These are phyloP conservation scores for Dione juno DNA, from an alignment of 2,888 invertebrate species.

Conservation along the genomic window DNA sequence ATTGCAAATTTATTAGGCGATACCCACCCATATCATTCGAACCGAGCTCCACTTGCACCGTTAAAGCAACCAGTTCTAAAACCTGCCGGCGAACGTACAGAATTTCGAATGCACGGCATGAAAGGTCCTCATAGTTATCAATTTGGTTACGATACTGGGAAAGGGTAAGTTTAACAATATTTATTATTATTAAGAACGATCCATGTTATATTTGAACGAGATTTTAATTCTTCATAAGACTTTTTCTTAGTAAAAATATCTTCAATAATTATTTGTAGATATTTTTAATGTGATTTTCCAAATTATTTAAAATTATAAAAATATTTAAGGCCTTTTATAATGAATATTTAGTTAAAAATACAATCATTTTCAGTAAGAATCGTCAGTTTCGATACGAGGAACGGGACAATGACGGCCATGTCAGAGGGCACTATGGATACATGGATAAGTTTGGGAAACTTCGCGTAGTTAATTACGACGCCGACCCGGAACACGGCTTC, in stretches of 20 bases:
- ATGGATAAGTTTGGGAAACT: slow-evolving; percentile 90
- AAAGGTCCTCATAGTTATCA: slow-evolving; percentile 92
- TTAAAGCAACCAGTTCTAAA: slow-evolving; percentile 52
- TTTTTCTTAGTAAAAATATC: too few species aligned
- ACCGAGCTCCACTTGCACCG: slow-evolving; percentile 56
- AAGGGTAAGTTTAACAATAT: slow-evolving; percentile 84
- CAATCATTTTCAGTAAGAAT: slow-evolving; percentile 85
- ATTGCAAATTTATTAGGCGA: slow-evolving; percentile 54
- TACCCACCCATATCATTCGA: slow-evolving; percentile 55
- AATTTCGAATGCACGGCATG: slow-evolving; percentile 92
- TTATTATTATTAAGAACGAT: too few species aligned
- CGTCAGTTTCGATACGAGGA: slow-evolving; percentile 92
- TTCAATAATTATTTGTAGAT: too few species aligned
- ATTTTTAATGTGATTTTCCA: too few species aligned
- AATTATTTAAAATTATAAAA: too few species aligned
- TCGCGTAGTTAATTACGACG: slow-evolving; percentile 89
- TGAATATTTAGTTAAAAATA: background rate
- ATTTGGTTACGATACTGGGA: slow-evolving; percentile 93
- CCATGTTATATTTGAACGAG: too few species aligned
- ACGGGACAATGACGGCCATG: slow-evolving; percentile 88
- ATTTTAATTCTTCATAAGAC: too few species aligned
- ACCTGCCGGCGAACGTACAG: slow-evolving; percentile 81
- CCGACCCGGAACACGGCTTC: slow-evolving; percentile 88
- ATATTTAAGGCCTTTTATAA: too few species aligned
- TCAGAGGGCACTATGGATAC: slow-evolving; percentile 92